Conservation (phyloP, 2,797 vertebrate species). For the Acanthiza pusilla region DNA sequence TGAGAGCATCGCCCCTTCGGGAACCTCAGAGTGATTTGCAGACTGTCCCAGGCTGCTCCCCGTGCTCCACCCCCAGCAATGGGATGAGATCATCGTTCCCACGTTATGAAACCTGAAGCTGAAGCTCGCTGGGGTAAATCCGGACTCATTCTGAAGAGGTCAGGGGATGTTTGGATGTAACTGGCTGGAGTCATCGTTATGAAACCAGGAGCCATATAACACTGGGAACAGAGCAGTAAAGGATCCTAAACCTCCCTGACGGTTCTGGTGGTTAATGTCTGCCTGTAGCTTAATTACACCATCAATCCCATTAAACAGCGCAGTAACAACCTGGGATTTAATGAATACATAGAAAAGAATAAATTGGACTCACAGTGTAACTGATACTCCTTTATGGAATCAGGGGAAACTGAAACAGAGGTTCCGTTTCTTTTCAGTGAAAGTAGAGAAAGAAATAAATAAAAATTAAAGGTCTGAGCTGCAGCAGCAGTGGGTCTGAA, state of each 20-base stretch:
- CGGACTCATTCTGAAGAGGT: neutral
- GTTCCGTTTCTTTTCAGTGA: neutral
- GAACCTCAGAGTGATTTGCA: neutral
- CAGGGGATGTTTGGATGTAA: neutral
- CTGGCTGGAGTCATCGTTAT: neutral
- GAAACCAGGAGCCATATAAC: neutral
- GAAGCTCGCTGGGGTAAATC: fast-evolving
- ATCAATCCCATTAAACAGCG: neutral
- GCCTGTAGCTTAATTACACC: slow-evolving; percentile 21
- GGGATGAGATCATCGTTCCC: neutral
- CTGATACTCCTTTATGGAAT: neutral
- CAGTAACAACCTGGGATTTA: slow-evolving; percentile 9
- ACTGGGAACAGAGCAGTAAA: neutral
- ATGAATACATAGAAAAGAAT: slow-evolving; percentile 22
- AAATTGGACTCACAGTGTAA: neutral
- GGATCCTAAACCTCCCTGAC: slow-evolving; percentile 6
- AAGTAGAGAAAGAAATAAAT: neutral
- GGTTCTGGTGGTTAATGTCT: slow-evolving; percentile 3
- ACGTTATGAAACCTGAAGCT: fast-evolving
- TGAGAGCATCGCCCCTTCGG: fast-evolving
- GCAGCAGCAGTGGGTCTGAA: neutral
- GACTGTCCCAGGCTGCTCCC: neutral
- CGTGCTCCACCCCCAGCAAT: neutral
- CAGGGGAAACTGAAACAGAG: neutral
- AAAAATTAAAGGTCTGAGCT: neutral